These are phyloP conservation scores for Sebastes alutus DNA, from an alignment of 2,797 vertebrate genomes.

Conservation along the genomic window DNA sequence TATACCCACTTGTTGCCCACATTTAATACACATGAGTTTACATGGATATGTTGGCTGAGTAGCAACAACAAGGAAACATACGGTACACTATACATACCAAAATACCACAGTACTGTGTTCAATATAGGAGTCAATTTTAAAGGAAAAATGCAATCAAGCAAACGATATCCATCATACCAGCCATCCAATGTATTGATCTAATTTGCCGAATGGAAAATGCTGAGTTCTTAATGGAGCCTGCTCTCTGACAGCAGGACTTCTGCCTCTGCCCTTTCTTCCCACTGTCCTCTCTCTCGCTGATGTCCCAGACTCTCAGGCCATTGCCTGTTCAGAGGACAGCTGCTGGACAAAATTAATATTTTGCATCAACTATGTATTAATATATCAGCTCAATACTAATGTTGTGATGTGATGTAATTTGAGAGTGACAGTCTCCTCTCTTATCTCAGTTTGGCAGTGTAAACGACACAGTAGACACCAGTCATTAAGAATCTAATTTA, in stretches of 20 bases:
- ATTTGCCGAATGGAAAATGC: conserved; percentile 16
- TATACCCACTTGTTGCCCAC: background rate
- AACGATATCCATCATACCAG: conserved; percentile 9
- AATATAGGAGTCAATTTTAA: background rate
- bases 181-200: background rate
- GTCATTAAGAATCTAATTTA: background rate
- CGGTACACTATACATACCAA: background rate
- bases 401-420: background rate
- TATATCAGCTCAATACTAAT: background rate
- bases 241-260: conserved; percentile 27
- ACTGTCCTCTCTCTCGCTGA: conserved; percentile 24
- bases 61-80: background rate
- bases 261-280: background rate
- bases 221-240: conserved; percentile 16
- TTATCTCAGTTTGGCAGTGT: background rate
- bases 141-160: background rate
- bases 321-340: background rate
- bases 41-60: background rate
- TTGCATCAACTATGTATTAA: background rate
- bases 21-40: background rate
- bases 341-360: background rate
- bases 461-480: background rate
- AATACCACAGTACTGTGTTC: background rate
- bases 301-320: background rate
- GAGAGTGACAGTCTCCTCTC: background rate